Conservation (phyloP, 2,797 vertebrate species). For the Champsocephalus esox region DNA sequence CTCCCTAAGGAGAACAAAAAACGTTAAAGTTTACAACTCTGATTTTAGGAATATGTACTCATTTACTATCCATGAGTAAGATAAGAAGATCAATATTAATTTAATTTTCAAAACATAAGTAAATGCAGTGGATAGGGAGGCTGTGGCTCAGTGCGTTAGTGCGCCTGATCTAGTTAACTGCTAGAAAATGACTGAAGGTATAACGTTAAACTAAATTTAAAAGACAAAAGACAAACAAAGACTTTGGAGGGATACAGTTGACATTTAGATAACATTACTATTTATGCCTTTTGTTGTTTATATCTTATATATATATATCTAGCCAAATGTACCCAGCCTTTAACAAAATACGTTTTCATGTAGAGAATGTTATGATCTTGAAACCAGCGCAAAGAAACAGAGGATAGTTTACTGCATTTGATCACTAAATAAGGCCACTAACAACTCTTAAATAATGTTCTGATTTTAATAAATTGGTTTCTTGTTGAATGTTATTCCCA, state of each 20-base stretch:
- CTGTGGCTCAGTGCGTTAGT: too few relatives aligned
- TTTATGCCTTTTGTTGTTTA: too few relatives aligned
- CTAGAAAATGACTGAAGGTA: not conserved
- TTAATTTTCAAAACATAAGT: slow-evolving; percentile 1
- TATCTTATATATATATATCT: too few relatives aligned
- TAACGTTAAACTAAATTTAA: too few relatives aligned
- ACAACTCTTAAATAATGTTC: not conserved
- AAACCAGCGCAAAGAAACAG: not conserved
- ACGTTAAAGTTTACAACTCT: not conserved
- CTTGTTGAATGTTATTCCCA: not conserved
- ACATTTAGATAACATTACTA: too few relatives aligned
- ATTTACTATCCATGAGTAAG: not conserved
- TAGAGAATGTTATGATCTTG: not conserved
- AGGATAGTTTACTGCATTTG: not conserved
- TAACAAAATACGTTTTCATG: not conserved
- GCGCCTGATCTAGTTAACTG: too few relatives aligned
- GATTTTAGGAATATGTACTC: slow-evolving; percentile 13
- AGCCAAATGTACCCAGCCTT: too few relatives aligned
- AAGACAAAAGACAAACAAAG: too few relatives aligned
- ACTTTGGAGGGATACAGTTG: too few relatives aligned
- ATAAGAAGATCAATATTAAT: slow-evolving; percentile 26
- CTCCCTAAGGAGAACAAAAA: not conserved
- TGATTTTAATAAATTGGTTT: not conserved
- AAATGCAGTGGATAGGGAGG: too few relatives aligned
- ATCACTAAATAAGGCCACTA: not conserved